Evolutionary conservation across 2,113 vertebrate genomes (phyloP).

Genomic region (Sinocyclocheilus anshuiensis): DNA sequence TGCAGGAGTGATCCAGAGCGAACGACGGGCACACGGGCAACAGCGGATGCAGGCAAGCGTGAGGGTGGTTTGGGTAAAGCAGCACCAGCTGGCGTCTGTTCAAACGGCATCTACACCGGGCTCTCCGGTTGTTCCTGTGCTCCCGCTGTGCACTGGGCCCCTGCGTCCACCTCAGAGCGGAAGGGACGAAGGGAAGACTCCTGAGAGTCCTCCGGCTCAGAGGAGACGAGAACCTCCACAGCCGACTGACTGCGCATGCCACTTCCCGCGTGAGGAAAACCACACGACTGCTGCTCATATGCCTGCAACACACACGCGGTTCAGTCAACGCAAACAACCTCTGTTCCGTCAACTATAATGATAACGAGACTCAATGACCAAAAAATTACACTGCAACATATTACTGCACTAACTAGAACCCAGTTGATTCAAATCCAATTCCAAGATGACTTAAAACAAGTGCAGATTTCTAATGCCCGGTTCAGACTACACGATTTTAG

Average conservation of each 20-base stretch:
- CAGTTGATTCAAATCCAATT: too few species aligned
- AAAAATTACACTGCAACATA: too few species aligned
- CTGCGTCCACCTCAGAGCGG: conserved; percentile 52
- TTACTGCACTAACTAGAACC: too few species aligned
- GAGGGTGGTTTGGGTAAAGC: conserved; percentile 66
- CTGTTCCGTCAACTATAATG: too few species aligned
- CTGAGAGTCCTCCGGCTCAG: conserved; percentile 67
- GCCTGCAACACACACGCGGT: conserved; percentile 17
- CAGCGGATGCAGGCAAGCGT: conserved; percentile 57
- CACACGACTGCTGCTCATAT: conserved; percentile 46
- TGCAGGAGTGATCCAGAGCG: not conserved
- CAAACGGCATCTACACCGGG: not conserved
- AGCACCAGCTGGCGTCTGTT: conserved; percentile 54
- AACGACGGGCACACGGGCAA: conserved; percentile 38
- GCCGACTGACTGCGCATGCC: conserved; percentile 68
- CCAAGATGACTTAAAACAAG: too few species aligned
- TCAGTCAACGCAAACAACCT: not conserved
- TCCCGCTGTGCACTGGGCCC: not conserved
- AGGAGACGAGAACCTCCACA: conserved; percentile 64
- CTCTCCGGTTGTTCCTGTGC: not conserved
- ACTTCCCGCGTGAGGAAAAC: conserved; percentile 42
- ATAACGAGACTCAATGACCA: too few species aligned
- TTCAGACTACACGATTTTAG: too few species aligned
- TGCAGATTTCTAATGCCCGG: too few species aligned
- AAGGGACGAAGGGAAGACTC: conserved; percentile 58